Evolutionary conservation across 2,888 invertebrate species (phyloP), one percentile per base, ranked within the genome.

Genomic region (Stramonita haemastoma): DNA sequence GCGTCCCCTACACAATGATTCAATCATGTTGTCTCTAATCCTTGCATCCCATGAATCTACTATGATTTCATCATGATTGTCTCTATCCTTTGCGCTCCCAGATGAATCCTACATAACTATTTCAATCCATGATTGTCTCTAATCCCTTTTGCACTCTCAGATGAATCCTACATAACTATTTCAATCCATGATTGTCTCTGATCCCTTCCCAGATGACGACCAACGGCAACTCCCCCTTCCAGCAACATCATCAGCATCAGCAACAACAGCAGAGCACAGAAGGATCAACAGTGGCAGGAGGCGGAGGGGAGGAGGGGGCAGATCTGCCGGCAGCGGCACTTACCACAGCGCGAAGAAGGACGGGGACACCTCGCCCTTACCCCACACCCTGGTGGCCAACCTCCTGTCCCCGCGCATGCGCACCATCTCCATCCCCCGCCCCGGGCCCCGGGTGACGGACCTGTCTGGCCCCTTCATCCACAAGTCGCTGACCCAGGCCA

Each of bases 381-480:
- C 79, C 26, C 87, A 29, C 66, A 88, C 34, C 83, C 77, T 57
- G 36, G 85, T 89, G 15, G 85, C 89, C 70, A 70, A 57, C 57
- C 86, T 89, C 36, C 88, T 90, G 79, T 86, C 90, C 1, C 90
- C 90, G 66, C 88, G 89, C 60, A 36, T 90, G 57, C 57, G 91
- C 4, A 90, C 90, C 19, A 90, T 91, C 56, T 91, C 91, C 70
- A 91, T 91, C 60, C 91, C 91, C 0, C 70, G 90, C 22, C 91
- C 83, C 8, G 86, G 81, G 8, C 81, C 66, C 46, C 56, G n/a
- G 46, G 73, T 22, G 22, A 1, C 26, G 22, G 85, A 89, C 73
- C 73, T 89, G 22, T 66, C 89, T 13, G 85, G 73, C 0, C 89
- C 89, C 15, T 84, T 89, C 85, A 84, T 89, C 89, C 66, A 85